Evolutionary conservation across 2,113 vertebrate species (phyloP).

Genomic region (Macquaria ambigua): DNA sequence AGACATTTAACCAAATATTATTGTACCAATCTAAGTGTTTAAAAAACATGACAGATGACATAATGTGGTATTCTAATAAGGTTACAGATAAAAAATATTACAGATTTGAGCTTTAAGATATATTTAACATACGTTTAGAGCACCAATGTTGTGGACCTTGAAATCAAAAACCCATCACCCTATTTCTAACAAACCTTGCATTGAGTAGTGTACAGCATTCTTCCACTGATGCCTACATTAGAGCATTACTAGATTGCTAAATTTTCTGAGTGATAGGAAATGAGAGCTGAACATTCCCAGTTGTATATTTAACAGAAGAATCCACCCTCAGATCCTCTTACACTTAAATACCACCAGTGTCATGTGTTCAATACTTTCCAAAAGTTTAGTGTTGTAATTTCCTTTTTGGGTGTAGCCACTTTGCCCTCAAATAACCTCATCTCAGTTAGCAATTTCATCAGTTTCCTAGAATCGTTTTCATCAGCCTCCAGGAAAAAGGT

Average conservation of each 20-base stretch:
- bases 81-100: not conserved
- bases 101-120: not conserved
- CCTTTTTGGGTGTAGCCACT: not conserved
- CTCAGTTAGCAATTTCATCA: slow-evolving; percentile 6
- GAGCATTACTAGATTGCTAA: not conserved
- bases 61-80: not conserved
- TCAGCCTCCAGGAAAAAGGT: not conserved
- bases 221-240: not conserved
- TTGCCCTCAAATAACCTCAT: no score
- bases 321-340: not conserved
- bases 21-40: not conserved
- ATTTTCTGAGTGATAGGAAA: not conserved
- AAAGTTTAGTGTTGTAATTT: slow-evolving; percentile 8
- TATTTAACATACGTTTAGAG: not conserved
- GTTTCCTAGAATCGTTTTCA: not conserved
- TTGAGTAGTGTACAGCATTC: not conserved
- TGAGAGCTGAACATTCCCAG: not conserved
- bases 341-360: not conserved
- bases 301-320: not conserved
- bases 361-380: not conserved
- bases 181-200: no score
- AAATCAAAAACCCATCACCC: not conserved
- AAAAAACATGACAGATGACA: not conserved
- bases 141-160: not conserved
- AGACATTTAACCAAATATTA: not conserved